phyloP scores from a whole-genome alignment of 37 sponge, comb jelly and placozoan genomes.

The Spongilla lacustris region DNA sequence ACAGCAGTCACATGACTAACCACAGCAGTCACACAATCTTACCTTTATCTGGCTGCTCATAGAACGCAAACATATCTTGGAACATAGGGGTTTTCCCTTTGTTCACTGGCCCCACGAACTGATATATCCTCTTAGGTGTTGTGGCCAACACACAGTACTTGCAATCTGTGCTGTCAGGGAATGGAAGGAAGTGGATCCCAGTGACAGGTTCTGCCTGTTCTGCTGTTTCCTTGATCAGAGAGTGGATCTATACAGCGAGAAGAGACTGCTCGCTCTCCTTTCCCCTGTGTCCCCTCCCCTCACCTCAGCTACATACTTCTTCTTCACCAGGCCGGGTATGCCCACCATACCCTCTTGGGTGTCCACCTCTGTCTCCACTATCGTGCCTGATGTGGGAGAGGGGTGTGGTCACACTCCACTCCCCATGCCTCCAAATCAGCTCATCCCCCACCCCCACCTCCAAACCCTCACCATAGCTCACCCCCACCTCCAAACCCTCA shows the following conservation, averaged over 20 bases:
- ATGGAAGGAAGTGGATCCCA: slow-evolving; percentile 35
- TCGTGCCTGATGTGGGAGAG: slow-evolving; percentile 27
- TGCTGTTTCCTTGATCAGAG: background rate
- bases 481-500: slow-evolving; percentile 69
- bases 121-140: slow-evolving; percentile 78
- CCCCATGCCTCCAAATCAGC: background rate
- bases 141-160: slow-evolving; percentile 35
- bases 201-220: slow-evolving; percentile 53
- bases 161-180: background rate
- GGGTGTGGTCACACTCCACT: background rate
- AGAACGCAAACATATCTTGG: slow-evolving; percentile 37
- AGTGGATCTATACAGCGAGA: background rate
- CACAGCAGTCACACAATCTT: background rate
- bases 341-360: slow-evolving; percentile 39
- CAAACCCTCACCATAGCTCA: slow-evolving; percentile 50
- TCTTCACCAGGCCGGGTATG: slow-evolving; percentile 6
- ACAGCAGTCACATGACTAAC: too few relatives aligned
- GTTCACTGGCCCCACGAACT: slow-evolving; percentile 76
- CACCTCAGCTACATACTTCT: slow-evolving; percentile 33
- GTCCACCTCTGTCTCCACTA: slow-evolving; percentile 75
- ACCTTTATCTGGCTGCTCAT: slow-evolving; percentile 7
- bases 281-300: background rate
- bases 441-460: background rate
- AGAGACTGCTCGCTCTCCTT: background rate
- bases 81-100: slow-evolving; percentile 43